Evolutionary conservation across 1,140 invertebrate genomes (phyloP), one percentile per base, ranked within the genome.

Genomic region (Asobara japonica): DNA sequence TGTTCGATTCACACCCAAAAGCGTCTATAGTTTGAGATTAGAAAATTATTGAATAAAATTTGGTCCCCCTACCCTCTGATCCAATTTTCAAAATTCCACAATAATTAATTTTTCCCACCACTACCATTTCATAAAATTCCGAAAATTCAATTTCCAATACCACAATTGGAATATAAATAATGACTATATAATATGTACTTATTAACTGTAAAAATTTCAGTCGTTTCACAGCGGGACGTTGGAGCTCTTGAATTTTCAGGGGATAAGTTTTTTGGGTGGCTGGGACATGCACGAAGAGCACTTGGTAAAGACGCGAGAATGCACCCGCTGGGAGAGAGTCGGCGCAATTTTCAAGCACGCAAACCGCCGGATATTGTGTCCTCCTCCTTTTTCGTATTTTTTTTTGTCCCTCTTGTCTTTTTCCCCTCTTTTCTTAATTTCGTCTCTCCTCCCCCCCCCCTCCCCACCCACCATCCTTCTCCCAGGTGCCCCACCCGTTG

Each of bases 341-440:
- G 75, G 74, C 51, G 75, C 72, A 76, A 76, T 76, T 76, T 74
- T 74, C 75, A 74, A 61, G 69, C 75, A 72, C 65, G 75, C 70
- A 72, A 77, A 74, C 69, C 64, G 60, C 67, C 72, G 73, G 71
- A 77, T 77, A 77, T 77, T 77, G 76, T 77, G 68, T 77, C 69
- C 60, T 51, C 60, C 72, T 71, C 64, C 73, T 73, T 71, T 72
- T 77, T 77, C 74, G n/a, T n/a, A n/a, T 74, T 71, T 75, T 71
- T 75, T 71, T 64, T 60, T 64, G 41, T 38, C 60, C 13, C 51
- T 5, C 22, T 25, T 56, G 22, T 56, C 18, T 45, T 56, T 56
- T 51, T 4, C 22, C 20, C 10, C 51, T 18, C 6, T 51, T 56
- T 56, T 56, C 18, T 56, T 27, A 36, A 6, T 56, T 56, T 45